A percentile compares a stretch with the other conserved stretches of the same genome.
phyloP scores from a whole-genome alignment of 2,113 vertebrate species.

The Arenaria interpres region DNA sequence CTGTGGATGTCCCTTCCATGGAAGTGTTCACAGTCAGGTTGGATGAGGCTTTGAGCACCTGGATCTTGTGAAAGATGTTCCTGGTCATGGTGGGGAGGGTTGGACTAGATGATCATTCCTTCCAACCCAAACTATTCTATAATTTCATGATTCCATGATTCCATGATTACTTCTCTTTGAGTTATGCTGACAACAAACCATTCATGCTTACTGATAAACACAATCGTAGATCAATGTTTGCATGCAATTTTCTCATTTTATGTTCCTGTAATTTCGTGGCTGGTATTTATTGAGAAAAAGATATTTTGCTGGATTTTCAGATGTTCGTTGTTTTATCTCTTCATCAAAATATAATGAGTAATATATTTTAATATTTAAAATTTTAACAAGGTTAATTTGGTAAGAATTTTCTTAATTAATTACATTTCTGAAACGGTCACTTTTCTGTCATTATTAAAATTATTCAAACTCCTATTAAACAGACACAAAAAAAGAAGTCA shows the following conservation, averaged over 20 bases:
- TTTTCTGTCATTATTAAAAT: not conserved
- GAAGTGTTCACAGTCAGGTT: not conserved
- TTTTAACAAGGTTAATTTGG: not conserved
- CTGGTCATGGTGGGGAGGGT: rapidly evolving
- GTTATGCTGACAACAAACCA: not conserved
- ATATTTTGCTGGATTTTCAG: not conserved
- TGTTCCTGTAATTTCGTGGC: not conserved
- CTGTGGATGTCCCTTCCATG: rapidly evolving
- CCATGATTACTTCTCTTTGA: not conserved
- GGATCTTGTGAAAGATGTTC: not conserved
- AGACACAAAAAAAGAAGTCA: not conserved
- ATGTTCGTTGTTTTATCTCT: not conserved
- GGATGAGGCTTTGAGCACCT: not conserved
- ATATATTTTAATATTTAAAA: not conserved
- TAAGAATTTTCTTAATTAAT: not conserved
- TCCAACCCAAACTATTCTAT: not conserved
- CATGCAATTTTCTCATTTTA: not conserved
- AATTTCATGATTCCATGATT: not conserved
- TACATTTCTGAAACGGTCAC: not conserved
- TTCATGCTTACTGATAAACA: not conserved
- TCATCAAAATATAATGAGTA: not conserved
- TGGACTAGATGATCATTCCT: not conserved
- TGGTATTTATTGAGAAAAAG: not conserved
- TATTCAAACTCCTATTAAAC: not conserved
- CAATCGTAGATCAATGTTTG: not conserved